These are phyloP conservation scores for Stegastes partitus DNA, from an alignment of 2,113 vertebrate species.

Conservation along the genomic window DNA sequence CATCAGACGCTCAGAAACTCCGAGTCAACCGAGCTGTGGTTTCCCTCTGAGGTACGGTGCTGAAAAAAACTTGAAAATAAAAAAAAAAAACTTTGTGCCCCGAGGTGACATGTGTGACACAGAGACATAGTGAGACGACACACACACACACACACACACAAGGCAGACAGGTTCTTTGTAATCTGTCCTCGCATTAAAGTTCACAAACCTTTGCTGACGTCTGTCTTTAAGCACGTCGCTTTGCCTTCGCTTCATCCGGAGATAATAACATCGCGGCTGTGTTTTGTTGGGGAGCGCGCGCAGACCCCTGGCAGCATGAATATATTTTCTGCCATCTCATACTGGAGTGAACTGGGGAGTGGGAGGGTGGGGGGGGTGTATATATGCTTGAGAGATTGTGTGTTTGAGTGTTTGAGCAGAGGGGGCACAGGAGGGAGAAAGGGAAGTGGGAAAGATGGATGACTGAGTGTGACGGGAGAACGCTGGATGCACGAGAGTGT, in stretches of 20 bases:
- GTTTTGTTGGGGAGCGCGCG: slow-evolving; percentile 29
- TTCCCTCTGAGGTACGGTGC: slow-evolving; percentile 36
- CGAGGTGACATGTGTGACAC: slow-evolving; percentile 45
- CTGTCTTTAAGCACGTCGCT: slow-evolving; percentile 63
- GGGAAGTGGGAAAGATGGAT: slow-evolving; percentile 58
- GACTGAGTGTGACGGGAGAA: slow-evolving; percentile 61
- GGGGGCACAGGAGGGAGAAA: slow-evolving; percentile 32
- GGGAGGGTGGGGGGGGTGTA: not conserved
- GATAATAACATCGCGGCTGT: slow-evolving; percentile 61
- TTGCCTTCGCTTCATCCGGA: slow-evolving; percentile 58
- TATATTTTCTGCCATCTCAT: slow-evolving; percentile 69
- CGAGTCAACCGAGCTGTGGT: slow-evolving; percentile 24
- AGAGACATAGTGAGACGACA: slow-evolving; percentile 11
- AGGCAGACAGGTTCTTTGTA: slow-evolving; percentile 44
- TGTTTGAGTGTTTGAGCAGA: slow-evolving; percentile 2
- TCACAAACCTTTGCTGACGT: slow-evolving; percentile 59
- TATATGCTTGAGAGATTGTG: not conserved
- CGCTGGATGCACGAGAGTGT: slow-evolving; percentile 24
- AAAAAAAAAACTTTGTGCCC: slow-evolving; percentile 44
- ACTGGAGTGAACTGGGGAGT: slow-evolving; percentile 27
- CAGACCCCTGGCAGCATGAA: slow-evolving; percentile 60
- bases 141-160: not conserved
- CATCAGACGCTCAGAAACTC: slow-evolving; percentile 25
- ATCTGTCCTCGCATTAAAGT: slow-evolving; percentile 51
- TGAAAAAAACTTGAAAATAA: slow-evolving; percentile 50